Evolutionary conservation across 2,113 vertebrate genomes (phyloP), one percentile per base, ranked within the genome.

Genomic region (Alectura lathami): DNA sequence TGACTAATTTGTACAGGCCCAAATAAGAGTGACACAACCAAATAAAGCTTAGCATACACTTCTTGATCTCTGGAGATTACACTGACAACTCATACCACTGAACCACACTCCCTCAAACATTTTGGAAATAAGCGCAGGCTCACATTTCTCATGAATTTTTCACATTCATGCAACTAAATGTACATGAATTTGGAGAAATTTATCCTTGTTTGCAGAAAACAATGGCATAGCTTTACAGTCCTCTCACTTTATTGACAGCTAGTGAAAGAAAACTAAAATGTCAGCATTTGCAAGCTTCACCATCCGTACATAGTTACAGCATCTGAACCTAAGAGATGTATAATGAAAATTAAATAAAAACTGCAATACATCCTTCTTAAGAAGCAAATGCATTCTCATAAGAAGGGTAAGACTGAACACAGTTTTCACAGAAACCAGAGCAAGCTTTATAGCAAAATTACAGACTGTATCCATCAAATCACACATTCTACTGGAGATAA

Each of bases 21-120:
- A 42, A 84, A 80, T 51, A 87, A 90, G 69, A 91, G 86, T 47
- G 43, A 94, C 86, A 92, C 51, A 82, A 86, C 32, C 60, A 81
- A 86, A 83, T 45, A 69, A 83, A 81, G 84, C 75, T 91, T 63
- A 92, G 47, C 69, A 78, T 24, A 50, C 13, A 40, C 11, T 76
- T 87, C 29, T 76, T 83, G 53, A 93, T 88, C 30, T 80, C 75
- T 87, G 40, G 53, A 86, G 78, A 75, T 64, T 24, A 87, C 18
- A 79, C 17, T 45, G 82, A 66, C 43, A 75, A 34, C 17, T 50
- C 45, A 40, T 26, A 79, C 16, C 48, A 76, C 40, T 23, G 21
- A 88, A 77, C 11, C 27, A 17, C 18, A 76, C 32, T 47, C 17
- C 45, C 79, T 50, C 26, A 74, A 59, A 59, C 67, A 93, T 62